These are phyloP conservation scores for Caenorhabditis doughertyi DNA, from an alignment of 2,888 invertebrate genomes.

Conservation along the genomic window DNA sequence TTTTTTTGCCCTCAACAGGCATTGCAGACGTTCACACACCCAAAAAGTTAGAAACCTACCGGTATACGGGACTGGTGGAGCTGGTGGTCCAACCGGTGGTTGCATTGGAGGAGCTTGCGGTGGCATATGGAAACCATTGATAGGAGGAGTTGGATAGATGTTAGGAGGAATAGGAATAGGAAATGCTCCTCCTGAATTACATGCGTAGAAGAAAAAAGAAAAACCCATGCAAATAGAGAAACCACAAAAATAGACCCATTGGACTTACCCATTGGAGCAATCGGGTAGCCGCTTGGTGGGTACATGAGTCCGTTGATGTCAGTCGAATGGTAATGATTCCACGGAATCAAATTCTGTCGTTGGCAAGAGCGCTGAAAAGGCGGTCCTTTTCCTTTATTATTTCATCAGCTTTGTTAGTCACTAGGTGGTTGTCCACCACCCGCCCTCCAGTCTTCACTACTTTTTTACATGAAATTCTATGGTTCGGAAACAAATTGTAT, in stretches of 20 bases:
- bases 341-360: conserved; percentile 38
- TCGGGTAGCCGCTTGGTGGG: neutral
- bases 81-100: conserved; percentile 47
- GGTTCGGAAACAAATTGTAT: conserved; percentile 65
- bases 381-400: conserved; percentile 25
- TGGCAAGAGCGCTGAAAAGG: conserved; percentile 71
- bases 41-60: conserved; percentile 22
- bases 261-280: conserved; percentile 34
- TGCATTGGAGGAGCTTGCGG: conserved; percentile 45
- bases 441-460: conserved; percentile 12
- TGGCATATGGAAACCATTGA: conserved; percentile 49
- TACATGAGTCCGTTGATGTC: conserved; percentile 9
- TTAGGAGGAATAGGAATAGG: conserved; percentile 56
- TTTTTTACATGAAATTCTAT: conserved; percentile 56
- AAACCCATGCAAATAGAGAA: conserved; percentile 12
- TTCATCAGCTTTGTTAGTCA: conserved; percentile 53
- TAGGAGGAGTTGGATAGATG: conserved; percentile 64
- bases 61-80: conserved; percentile 17
- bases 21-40: no score
- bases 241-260: no score
- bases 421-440: conserved; percentile 25
- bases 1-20: no score
- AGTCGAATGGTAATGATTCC: conserved; percentile 12
- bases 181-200: conserved; percentile 53
- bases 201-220: conserved; percentile 30